A percentile compares a stretch with the other conserved stretches of the same genome.
These are phyloP conservation scores for Cataglyphis albicans DNA, from an alignment of 2,888 invertebrate species.

Conservation along the genomic window DNA sequence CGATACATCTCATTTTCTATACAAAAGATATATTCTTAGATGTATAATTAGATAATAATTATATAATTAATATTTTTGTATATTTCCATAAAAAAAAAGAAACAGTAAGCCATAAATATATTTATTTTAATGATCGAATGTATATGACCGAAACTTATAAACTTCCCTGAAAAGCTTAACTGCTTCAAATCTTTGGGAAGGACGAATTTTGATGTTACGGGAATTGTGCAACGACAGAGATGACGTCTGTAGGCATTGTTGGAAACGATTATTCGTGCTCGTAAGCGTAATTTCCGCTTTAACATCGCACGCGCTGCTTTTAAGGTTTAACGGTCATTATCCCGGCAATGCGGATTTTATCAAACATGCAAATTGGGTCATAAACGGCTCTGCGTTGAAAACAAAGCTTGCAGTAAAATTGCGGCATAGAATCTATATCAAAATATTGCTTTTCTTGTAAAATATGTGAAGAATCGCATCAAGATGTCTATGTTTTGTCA, in stretches of 20 bases:
- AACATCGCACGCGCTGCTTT: slow-evolving; percentile 60
- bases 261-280: slow-evolving; percentile 46
- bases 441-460: slow-evolving; percentile 26
- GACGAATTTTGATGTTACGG: slow-evolving; percentile 15
- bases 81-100: neutral
- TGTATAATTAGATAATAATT: too few relatives aligned
- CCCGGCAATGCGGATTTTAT: slow-evolving; percentile 63
- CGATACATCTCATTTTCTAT: neutral
- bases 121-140: neutral
- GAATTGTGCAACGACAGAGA: slow-evolving; percentile 5
- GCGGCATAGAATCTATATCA: slow-evolving; percentile 20
- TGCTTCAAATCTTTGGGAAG: neutral
- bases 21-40: neutral
- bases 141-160: neutral
- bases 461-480: slow-evolving; percentile 10
- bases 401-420: slow-evolving; percentile 25
- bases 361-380: slow-evolving; percentile 67
- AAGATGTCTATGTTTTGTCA: neutral
- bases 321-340: slow-evolving; percentile 66
- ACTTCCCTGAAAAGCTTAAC: neutral
- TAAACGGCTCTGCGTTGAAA: slow-evolving; percentile 55
- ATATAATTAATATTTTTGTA: neutral
- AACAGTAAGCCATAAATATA: neutral
- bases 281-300: slow-evolving; percentile 52
- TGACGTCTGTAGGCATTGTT: slow-evolving; percentile 37